These are phyloP conservation scores for Apteryx owenii DNA, from an alignment of 2,113 vertebrate species.

Conservation along the genomic window DNA sequence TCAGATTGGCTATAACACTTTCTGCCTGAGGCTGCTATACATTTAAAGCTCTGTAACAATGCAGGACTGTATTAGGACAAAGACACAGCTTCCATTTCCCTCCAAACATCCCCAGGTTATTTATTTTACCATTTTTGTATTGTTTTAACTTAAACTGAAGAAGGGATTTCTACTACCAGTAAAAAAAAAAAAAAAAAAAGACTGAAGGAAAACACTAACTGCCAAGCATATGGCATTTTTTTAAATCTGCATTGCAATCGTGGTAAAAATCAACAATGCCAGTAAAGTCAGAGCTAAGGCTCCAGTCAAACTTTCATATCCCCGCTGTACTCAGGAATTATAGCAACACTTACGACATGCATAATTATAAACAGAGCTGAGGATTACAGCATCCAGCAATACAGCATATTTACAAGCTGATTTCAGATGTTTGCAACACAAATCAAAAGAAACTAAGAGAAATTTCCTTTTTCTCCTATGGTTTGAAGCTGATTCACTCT, in stretches of 20 bases:
- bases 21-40: slow-evolving; percentile 37
- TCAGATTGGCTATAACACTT: slow-evolving; percentile 3
- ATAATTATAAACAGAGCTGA: background rate
- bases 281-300: background rate
- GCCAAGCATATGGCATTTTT: background rate
- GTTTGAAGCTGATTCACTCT: slow-evolving; percentile 19
- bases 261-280: slow-evolving; percentile 14
- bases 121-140: slow-evolving; percentile 69
- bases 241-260: background rate
- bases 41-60: background rate
- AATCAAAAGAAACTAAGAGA: background rate
- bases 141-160: slow-evolving; percentile 27
- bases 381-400: background rate
- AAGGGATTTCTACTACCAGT: slow-evolving; percentile 32
- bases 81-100: slow-evolving; percentile 44
- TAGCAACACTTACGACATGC: background rate
- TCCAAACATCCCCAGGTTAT: slow-evolving; percentile 42
- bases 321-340: background rate
- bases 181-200: slow-evolving; percentile 3
- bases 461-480: background rate
- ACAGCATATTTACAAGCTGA: background rate
- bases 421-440: slow-evolving; percentile 39
- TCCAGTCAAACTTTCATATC: background rate
- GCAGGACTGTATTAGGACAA: slow-evolving; percentile 32
- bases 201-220: background rate